Percentiles rank a stretch among this genome's conserved stretches.
These are phyloP conservation scores for Trichonephila inaurata DNA, from an alignment of 1,140 invertebrate genomes.

Conservation along the genomic window DNA sequence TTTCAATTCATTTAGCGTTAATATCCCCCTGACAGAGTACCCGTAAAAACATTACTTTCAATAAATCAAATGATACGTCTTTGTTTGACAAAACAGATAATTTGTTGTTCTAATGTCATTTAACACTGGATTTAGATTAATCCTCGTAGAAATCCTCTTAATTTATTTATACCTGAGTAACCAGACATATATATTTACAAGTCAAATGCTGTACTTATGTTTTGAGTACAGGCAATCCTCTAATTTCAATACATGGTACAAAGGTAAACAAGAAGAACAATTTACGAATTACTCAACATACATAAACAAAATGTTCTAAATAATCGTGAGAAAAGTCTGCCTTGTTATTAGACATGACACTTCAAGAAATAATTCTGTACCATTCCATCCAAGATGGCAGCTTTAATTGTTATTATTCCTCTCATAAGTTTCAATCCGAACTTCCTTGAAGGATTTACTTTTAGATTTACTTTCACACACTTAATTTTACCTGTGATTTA, in stretches of 20 bases:
- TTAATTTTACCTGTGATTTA: not conserved
- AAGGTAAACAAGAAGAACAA: not conserved
- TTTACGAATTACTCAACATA: not conserved
- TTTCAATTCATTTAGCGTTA: no score
- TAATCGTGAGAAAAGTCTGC: not conserved
- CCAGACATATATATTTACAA: not conserved
- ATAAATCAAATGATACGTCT: no score
- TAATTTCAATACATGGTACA: not conserved
- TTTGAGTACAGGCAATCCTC: not conserved
- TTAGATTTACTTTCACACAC: not conserved
- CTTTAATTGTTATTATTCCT: slow-evolving; percentile 13
- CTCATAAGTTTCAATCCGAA: not conserved
- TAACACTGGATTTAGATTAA: not conserved
- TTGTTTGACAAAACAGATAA: no score
- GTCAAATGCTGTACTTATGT: no score
- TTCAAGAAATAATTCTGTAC: not conserved
- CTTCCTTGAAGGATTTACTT: not conserved
- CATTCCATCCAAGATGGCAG: not conserved
- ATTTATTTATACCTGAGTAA: not conserved
- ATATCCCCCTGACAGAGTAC: no score
- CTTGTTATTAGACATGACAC: not conserved
- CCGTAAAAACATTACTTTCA: no score
- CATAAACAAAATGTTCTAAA: not conserved
- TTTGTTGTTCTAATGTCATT: no score
- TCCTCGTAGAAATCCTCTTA: not conserved